Evolutionary conservation across 2,113 vertebrate species (phyloP), one percentile per base, ranked within the genome.

Genomic region (Heteronetta atricapilla): DNA sequence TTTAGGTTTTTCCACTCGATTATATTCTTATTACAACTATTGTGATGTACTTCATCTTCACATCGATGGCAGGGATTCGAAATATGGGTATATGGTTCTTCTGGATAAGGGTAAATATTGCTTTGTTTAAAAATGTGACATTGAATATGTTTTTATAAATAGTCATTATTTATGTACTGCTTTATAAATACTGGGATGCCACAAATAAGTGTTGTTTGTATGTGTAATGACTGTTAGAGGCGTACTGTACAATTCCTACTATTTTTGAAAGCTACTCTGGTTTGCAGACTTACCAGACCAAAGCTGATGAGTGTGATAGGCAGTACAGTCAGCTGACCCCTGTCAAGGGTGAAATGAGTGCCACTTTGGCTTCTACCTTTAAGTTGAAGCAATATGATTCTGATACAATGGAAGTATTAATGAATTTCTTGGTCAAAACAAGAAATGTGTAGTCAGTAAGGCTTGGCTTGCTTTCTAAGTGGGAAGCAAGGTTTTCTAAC

Each of bases 41-140:
- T 96, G 99, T 99, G 59, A 98, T 99, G 98, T 99, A 99, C 94
- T 99, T 99, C 88, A 99, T 99, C 67, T 98, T 99, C 96, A 99
- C 99, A 52, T 99, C 99, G 66, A 99, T 99, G 99, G 99, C 99
- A 26, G 99, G 99, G 48, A 99, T 99, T 95, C 98, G 99, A 96
- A 99, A 99, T 95, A 99, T 99, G 98, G 99, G 99, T 70, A 99
- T 99, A 98, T 99, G 99, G 99, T 99, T 99, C 98, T 99, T 99
- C 98, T 99, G 99, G 99, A 98, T 99, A 95, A 98, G 99, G 98
- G 99, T 99, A 98, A 98, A 86, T 97, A 95, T 78, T 44, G 26
- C 22, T 55, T 26, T 91, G 8, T 74, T 64, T 58, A 53, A 64
- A 68, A 29, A 10, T 5, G 3, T 76, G 14, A 10, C 62, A 31